Percentiles rank a stretch among this genome's conserved stretches.
These are phyloP conservation scores for Corythaeola cristata DNA, from an alignment of 2,113 vertebrate genomes.

Conservation along the genomic window DNA sequence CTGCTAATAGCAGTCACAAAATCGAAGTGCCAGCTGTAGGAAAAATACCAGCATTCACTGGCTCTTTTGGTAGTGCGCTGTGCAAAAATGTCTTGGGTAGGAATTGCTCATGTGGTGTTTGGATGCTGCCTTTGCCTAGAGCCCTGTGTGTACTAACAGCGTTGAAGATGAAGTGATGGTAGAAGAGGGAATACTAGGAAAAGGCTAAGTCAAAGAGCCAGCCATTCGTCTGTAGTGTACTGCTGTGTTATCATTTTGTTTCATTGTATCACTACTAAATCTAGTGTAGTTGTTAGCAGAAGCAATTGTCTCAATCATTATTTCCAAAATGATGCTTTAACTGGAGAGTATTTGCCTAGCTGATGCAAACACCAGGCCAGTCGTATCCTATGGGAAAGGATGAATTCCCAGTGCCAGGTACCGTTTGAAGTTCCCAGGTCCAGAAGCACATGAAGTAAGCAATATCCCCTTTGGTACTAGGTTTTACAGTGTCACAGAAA, in stretches of 20 bases:
- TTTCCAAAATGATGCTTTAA: not conserved
- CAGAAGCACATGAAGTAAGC: not conserved
- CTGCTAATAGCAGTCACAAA: not conserved
- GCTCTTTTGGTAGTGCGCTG: not conserved
- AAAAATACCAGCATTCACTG: not conserved
- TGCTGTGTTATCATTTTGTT: not conserved
- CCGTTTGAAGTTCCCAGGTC: slow-evolving; percentile 23
- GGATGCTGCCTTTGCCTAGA: slow-evolving; percentile 5
- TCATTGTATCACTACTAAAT: not conserved
- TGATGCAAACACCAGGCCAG: slow-evolving; percentile 25
- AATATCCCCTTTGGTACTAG: not conserved
- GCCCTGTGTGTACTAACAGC: not conserved
- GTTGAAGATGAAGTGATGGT: not conserved
- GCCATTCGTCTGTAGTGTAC: not conserved
- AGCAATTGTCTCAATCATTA: not conserved
- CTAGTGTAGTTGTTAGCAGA: not conserved
- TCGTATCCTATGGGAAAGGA: slow-evolving; percentile 34
- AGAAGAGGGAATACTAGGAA: not conserved
- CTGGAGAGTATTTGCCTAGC: slow-evolving; percentile 16
- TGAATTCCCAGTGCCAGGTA: slow-evolving; percentile 46
- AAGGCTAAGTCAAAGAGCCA: not conserved
- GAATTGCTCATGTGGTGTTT: not conserved
- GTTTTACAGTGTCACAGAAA: not conserved
- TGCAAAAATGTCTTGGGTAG: not conserved
- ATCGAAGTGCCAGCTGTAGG: slow-evolving; percentile 6